Evolutionary conservation across 2,113 vertebrate genomes (phyloP), one percentile per base, ranked within the genome.

Genomic region (Oreochromis spilurus): DNA sequence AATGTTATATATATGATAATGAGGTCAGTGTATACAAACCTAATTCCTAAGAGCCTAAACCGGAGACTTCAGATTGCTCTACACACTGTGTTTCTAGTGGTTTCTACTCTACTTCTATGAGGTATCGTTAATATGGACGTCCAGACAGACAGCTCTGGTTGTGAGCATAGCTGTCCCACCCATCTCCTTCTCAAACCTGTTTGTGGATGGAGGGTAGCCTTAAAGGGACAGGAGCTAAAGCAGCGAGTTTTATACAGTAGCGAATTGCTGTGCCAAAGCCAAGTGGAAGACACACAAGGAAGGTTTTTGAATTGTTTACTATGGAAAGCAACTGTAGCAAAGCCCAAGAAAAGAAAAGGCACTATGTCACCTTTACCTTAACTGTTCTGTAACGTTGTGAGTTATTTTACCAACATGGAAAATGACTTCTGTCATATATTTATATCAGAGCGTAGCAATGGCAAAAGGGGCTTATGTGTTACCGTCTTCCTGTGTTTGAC

Each of bases 301-400:
- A 5, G 6, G 21, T 0, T 50, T 19, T 77, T 19, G 1, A 50
- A 77, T 19, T 2, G 40, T 72, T 45, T 45, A 45, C 9, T 14
- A 43, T 43, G n/a, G 0, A 1, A 70, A 70, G 2, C 2, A 70
- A 70, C 65, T 70, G 1, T 43, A 43, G 40, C 11, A 72, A 45
- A 72, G n/a, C 10, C 21, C 3, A 45, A 72, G 34, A 67, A 67
- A 67, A 67, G 19, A 67, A 67, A 45, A 72, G 6, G 8, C 26
- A 26, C 24, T 12, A 48, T 17, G 24, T 77, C 14, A 12, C 70
- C 6, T 75, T 29, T 4, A 50, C 26, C 40, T 26, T 48, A 75
- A 75, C 0, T 75, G 0, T 45, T 48, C 43, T 48, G 43, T 50
- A 75, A 75, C 0, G 0, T 19, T 75, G 1, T 0, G 24, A 48